Base-by-base conservation (phyloP, 2,113 vertebrate species). In the Todiramphus chloris region DNA sequence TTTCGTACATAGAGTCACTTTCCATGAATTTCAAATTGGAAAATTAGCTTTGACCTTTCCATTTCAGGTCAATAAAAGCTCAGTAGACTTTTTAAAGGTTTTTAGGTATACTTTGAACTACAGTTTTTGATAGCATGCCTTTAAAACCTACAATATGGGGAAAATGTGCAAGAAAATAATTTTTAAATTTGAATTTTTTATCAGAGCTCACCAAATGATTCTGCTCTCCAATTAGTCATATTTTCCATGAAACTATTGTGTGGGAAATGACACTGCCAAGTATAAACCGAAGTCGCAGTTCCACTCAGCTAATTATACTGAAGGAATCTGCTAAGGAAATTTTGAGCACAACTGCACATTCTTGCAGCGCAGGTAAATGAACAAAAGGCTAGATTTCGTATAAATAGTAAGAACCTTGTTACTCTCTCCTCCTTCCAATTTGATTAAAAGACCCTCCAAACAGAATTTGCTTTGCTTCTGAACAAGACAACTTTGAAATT, bases 401-500 rank as follows among this genome's bases (percentile, higher is more conserved):
- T 3, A 5, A 28, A 31, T 4, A 81, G 60, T 56, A 72, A 90
- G 48, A 70, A 69, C n/a, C 39, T 92, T n/a, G 51, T 39, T 10
- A 51, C 4, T 66, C 18, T 84, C 35, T 8, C 16, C 23, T 59
- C 16, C 31, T 90, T 91, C 44, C 55, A 70, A 69, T 25, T 2
- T 84, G 55, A 66, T 55, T 88, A 85, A 88, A 64, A 95, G 48
- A 70, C 10, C 46, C 28, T 13, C 41, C 58, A 55, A 83, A 5
- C 10, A 67, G 55, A 95, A 76, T 75, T 83, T 83, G 19, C 41
- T 95, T 90, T 87, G 41, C 75, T 77, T 92, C 92, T 46, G 46
- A 91, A 82, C 13, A 77, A 53, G 62, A 64, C 15, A 90, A 70
- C n/a, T 90, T 46, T 90, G 85, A 96, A 83, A 74, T 95, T 95